These are phyloP conservation scores for Uria aalge DNA, from an alignment of 2,113 vertebrate species.

Conservation along the genomic window DNA sequence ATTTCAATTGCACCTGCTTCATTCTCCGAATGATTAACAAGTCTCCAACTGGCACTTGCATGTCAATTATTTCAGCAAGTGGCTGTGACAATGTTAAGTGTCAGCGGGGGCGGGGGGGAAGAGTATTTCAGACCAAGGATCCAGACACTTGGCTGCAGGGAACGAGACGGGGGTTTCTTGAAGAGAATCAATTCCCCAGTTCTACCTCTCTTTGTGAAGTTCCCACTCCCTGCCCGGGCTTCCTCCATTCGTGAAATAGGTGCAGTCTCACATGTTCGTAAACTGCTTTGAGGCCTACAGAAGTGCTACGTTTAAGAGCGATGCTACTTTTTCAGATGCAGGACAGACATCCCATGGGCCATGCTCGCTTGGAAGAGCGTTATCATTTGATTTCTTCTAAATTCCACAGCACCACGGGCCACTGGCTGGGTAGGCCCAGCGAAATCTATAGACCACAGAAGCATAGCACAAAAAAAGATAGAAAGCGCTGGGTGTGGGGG, in stretches of 20 bases:
- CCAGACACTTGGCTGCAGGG: neutral
- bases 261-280: neutral
- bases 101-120: neutral
- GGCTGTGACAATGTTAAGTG: neutral
- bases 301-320: neutral
- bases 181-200: neutral
- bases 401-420: neutral
- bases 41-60: conserved; percentile 28
- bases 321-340: neutral
- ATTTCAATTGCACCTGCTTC: conserved; percentile 58
- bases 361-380: neutral
- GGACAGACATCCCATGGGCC: neutral
- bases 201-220: neutral
- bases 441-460: neutral
- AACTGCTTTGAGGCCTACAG: neutral
- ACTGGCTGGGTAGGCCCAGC: neutral
- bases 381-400: neutral
- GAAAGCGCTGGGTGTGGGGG: neutral
- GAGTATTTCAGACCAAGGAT: neutral
- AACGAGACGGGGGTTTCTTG: neutral
- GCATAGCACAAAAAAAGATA: neutral
- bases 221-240: neutral
- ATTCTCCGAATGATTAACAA: conserved; percentile 34
- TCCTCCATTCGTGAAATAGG: neutral
- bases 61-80: conserved; percentile 9